These are phyloP conservation scores for Pammene fasciana DNA, from an alignment of 2,888 invertebrate species.

Conservation along the genomic window DNA sequence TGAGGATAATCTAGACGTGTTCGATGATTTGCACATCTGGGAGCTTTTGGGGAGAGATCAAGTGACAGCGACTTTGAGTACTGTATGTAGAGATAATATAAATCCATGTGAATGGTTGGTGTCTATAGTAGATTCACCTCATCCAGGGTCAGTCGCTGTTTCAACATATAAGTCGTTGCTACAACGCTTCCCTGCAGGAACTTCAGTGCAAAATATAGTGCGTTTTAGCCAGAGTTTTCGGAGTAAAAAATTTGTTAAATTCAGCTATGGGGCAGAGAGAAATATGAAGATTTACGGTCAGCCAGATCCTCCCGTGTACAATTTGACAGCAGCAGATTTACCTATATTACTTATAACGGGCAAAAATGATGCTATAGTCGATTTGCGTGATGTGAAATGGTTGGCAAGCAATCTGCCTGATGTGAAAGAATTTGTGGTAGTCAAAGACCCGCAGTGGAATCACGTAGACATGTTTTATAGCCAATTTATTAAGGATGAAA, in stretches of 20 bases:
- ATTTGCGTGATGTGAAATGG: constrained; percentile 76
- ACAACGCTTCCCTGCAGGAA: constrained; percentile 22
- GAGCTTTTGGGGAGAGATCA: constrained; percentile 30
- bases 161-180: constrained; percentile 4
- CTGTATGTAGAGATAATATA: background rate
- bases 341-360: constrained; percentile 32
- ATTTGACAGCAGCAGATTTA: constrained; percentile 30
- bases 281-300: constrained; percentile 21
- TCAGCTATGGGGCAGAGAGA: constrained; percentile 25
- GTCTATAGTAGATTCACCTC: constrained; percentile 5
- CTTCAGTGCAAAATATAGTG: constrained; percentile 31
- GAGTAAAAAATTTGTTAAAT: constrained; percentile 32
- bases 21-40: constrained; percentile 23
- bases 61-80: background rate
- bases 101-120: constrained; percentile 13
- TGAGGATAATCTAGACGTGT: constrained; percentile 32
- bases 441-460: constrained; percentile 64
- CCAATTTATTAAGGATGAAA: constrained; percentile 18
- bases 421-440: constrained; percentile 71
- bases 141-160: constrained; percentile 19
- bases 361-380: constrained; percentile 78
- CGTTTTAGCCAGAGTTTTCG: constrained; percentile 67
- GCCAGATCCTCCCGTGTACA: constrained; percentile 30
- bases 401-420: constrained; percentile 74
- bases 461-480: constrained; percentile 46